Evolutionary conservation across 2,113 vertebrate species (phyloP).

Genomic region (Lanius ludovicianus): DNA sequence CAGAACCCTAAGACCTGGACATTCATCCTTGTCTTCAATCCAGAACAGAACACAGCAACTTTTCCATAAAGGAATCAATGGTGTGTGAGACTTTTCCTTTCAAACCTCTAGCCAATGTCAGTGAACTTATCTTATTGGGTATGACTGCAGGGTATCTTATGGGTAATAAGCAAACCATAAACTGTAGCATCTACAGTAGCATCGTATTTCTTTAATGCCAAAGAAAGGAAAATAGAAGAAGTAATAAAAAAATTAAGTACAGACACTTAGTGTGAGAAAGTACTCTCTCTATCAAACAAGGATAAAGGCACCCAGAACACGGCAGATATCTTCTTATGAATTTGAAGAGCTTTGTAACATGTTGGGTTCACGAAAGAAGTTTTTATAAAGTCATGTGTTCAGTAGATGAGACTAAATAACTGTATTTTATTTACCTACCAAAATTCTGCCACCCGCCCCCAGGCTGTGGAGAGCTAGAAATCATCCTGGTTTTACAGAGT

Average conservation of each 20-base stretch:
- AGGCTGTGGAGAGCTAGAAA: neutral
- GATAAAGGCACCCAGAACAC: neutral
- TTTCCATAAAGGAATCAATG: neutral
- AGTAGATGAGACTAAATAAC: neutral
- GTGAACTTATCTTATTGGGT: neutral
- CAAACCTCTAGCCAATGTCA: neutral
- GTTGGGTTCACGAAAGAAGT: neutral
- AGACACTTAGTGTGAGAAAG: neutral
- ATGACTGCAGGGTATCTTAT: neutral
- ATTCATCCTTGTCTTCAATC: neutral
- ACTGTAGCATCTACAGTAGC: neutral
- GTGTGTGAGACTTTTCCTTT: neutral
- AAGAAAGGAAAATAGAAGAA: neutral
- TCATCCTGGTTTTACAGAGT: neutral
- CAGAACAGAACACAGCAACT: neutral
- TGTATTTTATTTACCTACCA: neutral
- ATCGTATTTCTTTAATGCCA: neutral
- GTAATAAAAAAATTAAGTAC: neutral
- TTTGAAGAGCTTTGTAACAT: neutral
- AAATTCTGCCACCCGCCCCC: neutral
- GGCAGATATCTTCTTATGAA: neutral
- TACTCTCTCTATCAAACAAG: neutral
- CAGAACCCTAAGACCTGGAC: neutral
- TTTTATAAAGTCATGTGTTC: neutral
- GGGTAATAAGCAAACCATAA: neutral